Base-by-base conservation (phyloP, 2,113 vertebrate species). In the Cepphus grylle region DNA sequence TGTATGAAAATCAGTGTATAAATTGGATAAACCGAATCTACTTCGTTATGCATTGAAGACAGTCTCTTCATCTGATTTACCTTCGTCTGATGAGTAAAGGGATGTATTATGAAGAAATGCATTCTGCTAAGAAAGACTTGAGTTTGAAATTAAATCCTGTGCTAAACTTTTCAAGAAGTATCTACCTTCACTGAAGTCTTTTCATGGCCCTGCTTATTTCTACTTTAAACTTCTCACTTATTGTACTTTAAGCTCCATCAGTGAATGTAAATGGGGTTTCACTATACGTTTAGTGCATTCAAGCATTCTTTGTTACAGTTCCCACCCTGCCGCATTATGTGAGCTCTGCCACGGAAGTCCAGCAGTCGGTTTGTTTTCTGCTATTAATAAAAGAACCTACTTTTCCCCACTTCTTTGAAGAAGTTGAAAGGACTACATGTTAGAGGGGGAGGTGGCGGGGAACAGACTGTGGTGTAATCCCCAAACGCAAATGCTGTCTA, bases 291-390 rank as follows among this genome's bases (percentile, higher is more conserved):
- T 97, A 97, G 97, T 97, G 98, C 97, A 97, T 98, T 98, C 97
- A 98, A 91, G 97, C 97, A 97, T 98, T 97, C 98, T 98, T 98
- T 98, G 98, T 98, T 85, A 36, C 96, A 92, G 88, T 97, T 98
- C 97, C 98, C 97, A 97, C 97, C 96, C 97, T 97, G 97, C 91
- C 2, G 96, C 97, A 98, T 98, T 98, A 98, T 98, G 96, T 97
- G 97, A 98, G 96, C 82, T 91, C 97, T 97, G 97, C 87, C 97
- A 97, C 96, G 97, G 98, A 98, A 98, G 98, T 98, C 97, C 93
- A 98, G 97, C 98, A 97, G 98, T 98, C 97, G 81, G 98, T 98
- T 98, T 98, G 98, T 98, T 98, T 98, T 98, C 97, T 98, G 88
- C 96, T 97, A 98, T 98, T 98, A 98, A 98, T 98, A 98, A 98